phyloP scores from a whole-genome alignment of 1,140 invertebrate species.

The Drosophila mojavensis region DNA sequence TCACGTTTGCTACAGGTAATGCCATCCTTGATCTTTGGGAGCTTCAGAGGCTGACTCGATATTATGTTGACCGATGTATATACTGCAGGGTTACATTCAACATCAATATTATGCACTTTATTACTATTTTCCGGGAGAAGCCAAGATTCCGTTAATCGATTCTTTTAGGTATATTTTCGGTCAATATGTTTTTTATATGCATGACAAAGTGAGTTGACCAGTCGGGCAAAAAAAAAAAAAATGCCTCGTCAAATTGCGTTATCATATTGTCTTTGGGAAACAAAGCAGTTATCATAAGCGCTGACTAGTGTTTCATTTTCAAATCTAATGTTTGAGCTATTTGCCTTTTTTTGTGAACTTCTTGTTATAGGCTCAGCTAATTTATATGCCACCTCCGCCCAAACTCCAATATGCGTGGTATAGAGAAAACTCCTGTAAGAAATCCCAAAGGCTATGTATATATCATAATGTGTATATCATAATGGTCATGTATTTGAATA shows the following conservation, averaged over 20 bases:
- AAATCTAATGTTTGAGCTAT: background rate
- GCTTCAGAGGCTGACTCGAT: conserved; percentile 4
- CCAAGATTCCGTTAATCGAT: background rate
- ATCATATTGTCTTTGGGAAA: conserved; percentile 12
- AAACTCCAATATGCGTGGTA: conserved; percentile 21
- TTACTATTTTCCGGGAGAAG: background rate
- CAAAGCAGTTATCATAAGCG: background rate
- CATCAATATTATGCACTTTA: background rate
- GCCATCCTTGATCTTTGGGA: conserved; percentile 66
- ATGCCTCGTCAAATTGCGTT: conserved; percentile 37
- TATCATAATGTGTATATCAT: conserved; percentile 40
- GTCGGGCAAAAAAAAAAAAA: conserved; percentile 58
- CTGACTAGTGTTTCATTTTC: background rate
- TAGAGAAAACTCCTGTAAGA: conserved; percentile 14
- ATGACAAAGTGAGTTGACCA: conserved; percentile 47
- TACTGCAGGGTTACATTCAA: background rate
- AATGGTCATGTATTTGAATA: conserved; percentile 14
- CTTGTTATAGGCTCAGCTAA: background rate
- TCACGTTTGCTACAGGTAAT: conserved; percentile 54
- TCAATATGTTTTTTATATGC: conserved; percentile 36
- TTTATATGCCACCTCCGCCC: background rate
- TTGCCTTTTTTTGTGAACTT: background rate
- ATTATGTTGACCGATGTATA: background rate
- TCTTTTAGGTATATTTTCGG: background rate
- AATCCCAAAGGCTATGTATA: too few relatives aligned